A percentile compares a stretch with the other conserved stretches of the same genome.
Evolutionary conservation across 1,140 invertebrate species (phyloP).

Genomic region (Drosophila burlai): DNA sequence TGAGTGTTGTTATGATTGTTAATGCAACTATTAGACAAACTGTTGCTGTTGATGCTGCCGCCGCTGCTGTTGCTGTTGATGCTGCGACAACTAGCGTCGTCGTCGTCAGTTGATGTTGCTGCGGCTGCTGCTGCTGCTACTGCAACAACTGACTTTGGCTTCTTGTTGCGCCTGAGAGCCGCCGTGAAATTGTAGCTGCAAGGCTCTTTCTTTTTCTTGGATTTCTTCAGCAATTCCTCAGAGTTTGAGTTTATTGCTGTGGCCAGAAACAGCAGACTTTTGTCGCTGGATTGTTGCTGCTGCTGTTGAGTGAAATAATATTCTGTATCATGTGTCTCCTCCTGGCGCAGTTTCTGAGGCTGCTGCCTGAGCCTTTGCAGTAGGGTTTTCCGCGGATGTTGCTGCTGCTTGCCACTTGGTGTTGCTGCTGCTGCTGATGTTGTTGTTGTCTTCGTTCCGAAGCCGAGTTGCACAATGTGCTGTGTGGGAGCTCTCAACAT

Average conservation of each 20-base stretch:
- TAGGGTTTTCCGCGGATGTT: conserved; percentile 49
- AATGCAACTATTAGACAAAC: conserved; percentile 76
- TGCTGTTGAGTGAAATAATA: conserved; percentile 63
- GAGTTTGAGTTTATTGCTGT: conserved; percentile 34
- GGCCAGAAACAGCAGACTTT: conserved; percentile 57
- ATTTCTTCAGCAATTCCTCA: conserved; percentile 43
- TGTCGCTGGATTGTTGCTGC: conserved; percentile 50
- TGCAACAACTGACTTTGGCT: conserved; percentile 50
- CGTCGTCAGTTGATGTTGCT: conserved; percentile 47
- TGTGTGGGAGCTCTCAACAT: conserved; percentile 82
- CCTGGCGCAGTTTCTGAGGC: conserved; percentile 49
- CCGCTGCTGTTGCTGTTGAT: conserved; percentile 37
- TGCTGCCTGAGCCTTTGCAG: conserved; percentile 70
- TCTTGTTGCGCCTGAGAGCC: conserved; percentile 68
- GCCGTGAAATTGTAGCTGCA: conserved; percentile 67
- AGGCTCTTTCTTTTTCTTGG: conserved; percentile 69
- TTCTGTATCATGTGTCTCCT: conserved; percentile 48
- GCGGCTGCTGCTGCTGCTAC: conserved; percentile 9
- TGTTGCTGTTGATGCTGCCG: conserved; percentile 47
- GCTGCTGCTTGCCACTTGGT: conserved; percentile 34
- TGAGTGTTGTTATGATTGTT: conserved; percentile 73
- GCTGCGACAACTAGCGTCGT: conserved; percentile 54
- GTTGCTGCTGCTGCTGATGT: conserved; percentile 12
- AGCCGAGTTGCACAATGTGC: conserved; percentile 79
- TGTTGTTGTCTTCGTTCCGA: conserved; percentile 55